phyloP scores from a whole-genome alignment of 2,888 invertebrate species.

The Itoplectis maculator region DNA sequence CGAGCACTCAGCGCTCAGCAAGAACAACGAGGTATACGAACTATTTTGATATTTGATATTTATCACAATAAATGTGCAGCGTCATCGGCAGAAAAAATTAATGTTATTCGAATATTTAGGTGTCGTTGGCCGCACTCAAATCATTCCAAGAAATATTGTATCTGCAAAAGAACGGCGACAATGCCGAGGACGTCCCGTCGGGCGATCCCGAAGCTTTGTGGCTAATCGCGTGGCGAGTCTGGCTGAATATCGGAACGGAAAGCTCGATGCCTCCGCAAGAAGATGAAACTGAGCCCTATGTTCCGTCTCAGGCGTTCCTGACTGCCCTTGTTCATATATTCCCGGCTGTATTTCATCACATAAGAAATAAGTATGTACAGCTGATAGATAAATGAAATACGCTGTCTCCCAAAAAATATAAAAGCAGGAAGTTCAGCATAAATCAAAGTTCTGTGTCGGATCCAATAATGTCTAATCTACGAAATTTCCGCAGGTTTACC shows the following conservation, averaged over 20 bases:
- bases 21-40: constrained; percentile 94
- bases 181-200: constrained; percentile 82
- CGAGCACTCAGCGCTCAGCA: constrained; percentile 95
- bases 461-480: neutral
- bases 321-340: constrained; percentile 98
- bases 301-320: constrained; percentile 97
- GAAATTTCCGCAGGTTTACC: constrained; percentile 85
- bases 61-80: neutral
- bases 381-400: neutral
- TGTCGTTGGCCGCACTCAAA: constrained; percentile 97
- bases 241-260: constrained; percentile 94
- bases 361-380: constrained; percentile 88
- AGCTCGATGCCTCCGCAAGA: constrained; percentile 88
- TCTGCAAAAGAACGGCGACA: constrained; percentile 86
- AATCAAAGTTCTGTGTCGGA: too few relatives aligned
- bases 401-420: too few relatives aligned
- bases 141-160: constrained; percentile 98
- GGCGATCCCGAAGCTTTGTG: constrained; percentile 88
- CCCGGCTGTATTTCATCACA: constrained; percentile 96
- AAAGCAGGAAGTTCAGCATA: too few relatives aligned
- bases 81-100: neutral
- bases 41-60: neutral
- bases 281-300: constrained; percentile 88
- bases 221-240: constrained; percentile 94
- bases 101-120: constrained; percentile 82